Evolutionary conservation across 2,797 vertebrate genomes (phyloP).

Genomic region (Acanthurus leucopareius): DNA sequence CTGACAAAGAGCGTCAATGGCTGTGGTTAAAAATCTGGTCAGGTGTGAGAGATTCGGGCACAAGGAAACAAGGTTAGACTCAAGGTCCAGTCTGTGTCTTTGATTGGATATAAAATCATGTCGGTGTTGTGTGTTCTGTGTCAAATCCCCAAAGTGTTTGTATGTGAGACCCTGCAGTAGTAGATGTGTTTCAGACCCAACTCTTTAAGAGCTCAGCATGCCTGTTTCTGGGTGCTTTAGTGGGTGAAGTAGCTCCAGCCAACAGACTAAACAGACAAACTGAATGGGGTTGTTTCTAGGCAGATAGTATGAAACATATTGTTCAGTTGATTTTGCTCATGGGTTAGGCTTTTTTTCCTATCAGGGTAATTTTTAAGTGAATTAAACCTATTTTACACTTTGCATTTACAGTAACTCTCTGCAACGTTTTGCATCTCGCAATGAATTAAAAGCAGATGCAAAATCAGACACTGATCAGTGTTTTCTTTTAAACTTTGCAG

Average conservation of each 20-base stretch:
- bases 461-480: neutral
- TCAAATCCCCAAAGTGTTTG: slow-evolving; percentile 38
- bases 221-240: slow-evolving; percentile 25
- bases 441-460: slow-evolving; percentile 19
- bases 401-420: neutral
- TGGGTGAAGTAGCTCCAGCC: slow-evolving; percentile 2
- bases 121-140: slow-evolving; percentile 60
- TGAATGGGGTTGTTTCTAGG: neutral
- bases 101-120: slow-evolving; percentile 41
- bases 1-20: neutral
- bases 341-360: neutral
- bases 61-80: slow-evolving; percentile 67
- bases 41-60: slow-evolving; percentile 30
- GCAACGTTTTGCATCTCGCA: slow-evolving; percentile 16
- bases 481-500: slow-evolving; percentile 2
- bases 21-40: slow-evolving; percentile 24
- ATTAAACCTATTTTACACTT: neutral
- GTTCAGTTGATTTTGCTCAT: neutral
- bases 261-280: neutral
- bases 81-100: slow-evolving; percentile 46
- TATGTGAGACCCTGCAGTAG: slow-evolving; percentile 52
- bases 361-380: neutral
- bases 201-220: slow-evolving; percentile 39
- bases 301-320: neutral
- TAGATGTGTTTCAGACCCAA: slow-evolving; percentile 31